Evolutionary conservation across 2,888 invertebrate genomes (phyloP), one percentile per base, ranked within the genome.

Genomic region (Pollenia angustigena): DNA sequence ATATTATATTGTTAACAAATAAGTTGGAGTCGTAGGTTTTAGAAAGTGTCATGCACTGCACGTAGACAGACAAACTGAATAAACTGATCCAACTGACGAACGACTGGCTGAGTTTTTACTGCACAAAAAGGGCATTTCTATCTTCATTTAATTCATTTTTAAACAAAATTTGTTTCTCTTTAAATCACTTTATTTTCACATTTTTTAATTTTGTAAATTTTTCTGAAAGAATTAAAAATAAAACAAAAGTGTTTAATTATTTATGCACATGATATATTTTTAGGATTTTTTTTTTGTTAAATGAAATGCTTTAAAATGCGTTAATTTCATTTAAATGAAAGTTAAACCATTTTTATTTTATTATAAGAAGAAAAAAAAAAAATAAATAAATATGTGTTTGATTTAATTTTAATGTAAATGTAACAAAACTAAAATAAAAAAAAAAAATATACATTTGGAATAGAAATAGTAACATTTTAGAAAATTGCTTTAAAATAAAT

Each of bases 251-350:
- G 9, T 78, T 66, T 72, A 74, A 84, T 84, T 84, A 79, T 68
- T 74, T 72, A 84, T 79, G 84, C 84, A 18, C 58, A 66, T 48
- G 66, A 58, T 64, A 79, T 68, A 69, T 66, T 68, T 42, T 62
- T 42, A 7, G 40, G 42, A 62, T 0, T 74, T 62, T 52, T 16
- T 32, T 48, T 12, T 40, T 74, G 1, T 18, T 18, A 50, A 54
- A 16, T 75, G 60, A 74, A 85, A 85, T 85, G 72, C 78, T 68
- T 85, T 66, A 85, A 85, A 72, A 85, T 85, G 81, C 81, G 48
- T 81, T 81, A 68, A 78, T 74, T 85, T 84, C 44, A 66, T 68
- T 81, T 44, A 82, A 82, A 82, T 75, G 81, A 82, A 82, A 82
- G 81, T 82, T 44, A 23, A 56, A 68, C 44, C n/a, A 54, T 32